Conservation (phyloP, 2,888 invertebrate genomes). For the Philereme vetulata region DNA sequence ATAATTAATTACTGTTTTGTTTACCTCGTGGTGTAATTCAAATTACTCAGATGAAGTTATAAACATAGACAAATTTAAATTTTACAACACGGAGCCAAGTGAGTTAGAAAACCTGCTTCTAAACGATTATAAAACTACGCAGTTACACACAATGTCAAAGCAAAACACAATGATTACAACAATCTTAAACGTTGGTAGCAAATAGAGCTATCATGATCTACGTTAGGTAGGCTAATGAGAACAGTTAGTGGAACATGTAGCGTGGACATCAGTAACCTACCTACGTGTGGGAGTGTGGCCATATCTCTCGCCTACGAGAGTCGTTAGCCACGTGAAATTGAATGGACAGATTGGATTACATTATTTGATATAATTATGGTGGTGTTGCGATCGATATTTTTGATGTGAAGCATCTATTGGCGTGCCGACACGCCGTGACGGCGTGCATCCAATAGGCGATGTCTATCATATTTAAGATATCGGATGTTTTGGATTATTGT, state of each 20-base stretch:
- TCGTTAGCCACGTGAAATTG: constrained; percentile 12
- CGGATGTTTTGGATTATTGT: no score
- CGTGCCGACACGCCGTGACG: no score
- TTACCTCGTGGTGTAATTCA: no score
- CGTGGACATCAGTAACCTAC: constrained; percentile 7
- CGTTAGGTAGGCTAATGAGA: constrained; percentile 21
- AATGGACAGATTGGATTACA: constrained; percentile 1
- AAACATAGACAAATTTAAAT: no score
- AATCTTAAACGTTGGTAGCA: constrained; percentile 3
- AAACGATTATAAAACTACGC: background rate
- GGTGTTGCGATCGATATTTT: no score
- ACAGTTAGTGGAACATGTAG: constrained; percentile 13
- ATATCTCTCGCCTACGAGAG: constrained; percentile 36
- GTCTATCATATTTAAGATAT: no score
- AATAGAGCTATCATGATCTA: constrained; percentile 21
- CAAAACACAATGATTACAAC: constrained; percentile 2
- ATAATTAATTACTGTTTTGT: no score
- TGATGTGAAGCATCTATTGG: no score
- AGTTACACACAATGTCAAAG: constrained; percentile 8
- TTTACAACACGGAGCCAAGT: no score
- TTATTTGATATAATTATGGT: background rate
- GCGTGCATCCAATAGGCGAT: no score
- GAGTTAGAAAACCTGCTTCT: no score
- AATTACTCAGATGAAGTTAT: no score
- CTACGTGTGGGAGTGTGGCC: constrained; percentile 30